Base-by-base conservation (phyloP, 1,140 invertebrate genomes). In the Calliphora vicina region DNA sequence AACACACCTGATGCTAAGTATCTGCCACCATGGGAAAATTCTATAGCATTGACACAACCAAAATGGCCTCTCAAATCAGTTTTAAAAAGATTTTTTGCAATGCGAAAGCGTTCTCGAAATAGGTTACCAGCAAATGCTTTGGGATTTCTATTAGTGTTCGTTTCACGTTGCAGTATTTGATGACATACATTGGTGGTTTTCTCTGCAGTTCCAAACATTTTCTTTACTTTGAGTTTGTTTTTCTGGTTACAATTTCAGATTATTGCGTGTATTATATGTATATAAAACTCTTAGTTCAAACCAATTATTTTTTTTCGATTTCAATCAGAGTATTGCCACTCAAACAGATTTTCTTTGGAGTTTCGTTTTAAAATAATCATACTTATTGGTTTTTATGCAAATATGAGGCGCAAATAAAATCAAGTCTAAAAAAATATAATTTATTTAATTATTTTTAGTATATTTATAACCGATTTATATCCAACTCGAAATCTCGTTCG, bases 41-140 rank as follows among this genome's bases (percentile, higher is more conserved):
- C 97, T 85, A 99, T 96, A 27, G 97, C 97, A 93, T 99, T 99
- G 27, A 99, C 97, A 93, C 97, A 99, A 85, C 97, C 97, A 92
- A 94, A 98, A 92, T 99, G 97, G 42, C 95, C 95, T 82, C 94
- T 92, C 20, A 99, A 92, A 92, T 98, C 96, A 85, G 96, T 96
- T 81, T 95, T 93, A 90, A 95, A 97, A 20, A 98, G 92, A 91
- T 94, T 96, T 87, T 93, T 93, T 1, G 95, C 94, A 74, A 91
- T 91, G 29, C 91, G 90, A 61, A 96, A 91, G 80, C 95, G 93
- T 80, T 94, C 92, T 84, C 92, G 92, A 85, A 95, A 93, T 42
- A 96, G 91, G 72, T 92, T 90, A 6, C 86, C 86, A 82, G 89
- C 90, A 82, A 91, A 87, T 8, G 83, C 74, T 42, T 85, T 83